Evolutionary conservation across 2,797 vertebrate species (phyloP).

Genomic region (Coregonus suidteri): DNA sequence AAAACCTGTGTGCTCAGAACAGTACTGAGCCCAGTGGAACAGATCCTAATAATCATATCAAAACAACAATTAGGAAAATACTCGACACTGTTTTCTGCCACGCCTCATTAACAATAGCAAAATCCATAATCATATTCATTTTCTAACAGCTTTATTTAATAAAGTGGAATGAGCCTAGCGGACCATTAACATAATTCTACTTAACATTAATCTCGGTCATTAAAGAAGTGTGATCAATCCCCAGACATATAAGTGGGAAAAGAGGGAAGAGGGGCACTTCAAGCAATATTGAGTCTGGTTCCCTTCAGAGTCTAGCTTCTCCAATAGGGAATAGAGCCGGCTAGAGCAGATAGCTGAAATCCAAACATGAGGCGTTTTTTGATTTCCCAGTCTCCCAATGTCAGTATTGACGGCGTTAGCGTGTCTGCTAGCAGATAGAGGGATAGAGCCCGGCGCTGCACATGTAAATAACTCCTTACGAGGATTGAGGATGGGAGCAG

Average conservation of each 20-base stretch:
- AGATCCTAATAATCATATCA: constrained; percentile 68
- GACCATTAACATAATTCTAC: constrained; percentile 78
- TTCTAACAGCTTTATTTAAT: constrained; percentile 84
- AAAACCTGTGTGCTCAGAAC: constrained; percentile 37
- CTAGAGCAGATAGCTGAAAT: constrained; percentile 26
- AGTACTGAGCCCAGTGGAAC: constrained; percentile 20
- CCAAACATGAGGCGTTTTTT: constrained; percentile 6
- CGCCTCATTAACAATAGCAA: constrained; percentile 73
- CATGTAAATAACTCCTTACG: constrained; percentile 78
- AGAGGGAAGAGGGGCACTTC: not conserved
- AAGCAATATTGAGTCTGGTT: constrained; percentile 43
- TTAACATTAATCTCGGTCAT: constrained; percentile 81
- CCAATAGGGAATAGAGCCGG: constrained; percentile 19
- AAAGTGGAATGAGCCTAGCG: constrained; percentile 77
- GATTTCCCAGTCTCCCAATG: constrained; percentile 43
- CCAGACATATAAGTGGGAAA: constrained; percentile 49
- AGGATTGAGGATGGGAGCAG: constrained; percentile 60
- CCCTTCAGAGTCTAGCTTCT: constrained; percentile 36
- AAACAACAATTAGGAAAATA: constrained; percentile 67
- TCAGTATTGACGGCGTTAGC: constrained; percentile 54
- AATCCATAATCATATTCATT: constrained; percentile 76
- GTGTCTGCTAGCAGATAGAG: constrained; percentile 44
- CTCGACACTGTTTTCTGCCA: constrained; percentile 69
- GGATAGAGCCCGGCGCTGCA: constrained; percentile 44
- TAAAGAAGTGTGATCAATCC: constrained; percentile 76